These are phyloP conservation scores for Troides oblongomaculatus DNA, from an alignment of 2,888 invertebrate species.

Conservation along the genomic window DNA sequence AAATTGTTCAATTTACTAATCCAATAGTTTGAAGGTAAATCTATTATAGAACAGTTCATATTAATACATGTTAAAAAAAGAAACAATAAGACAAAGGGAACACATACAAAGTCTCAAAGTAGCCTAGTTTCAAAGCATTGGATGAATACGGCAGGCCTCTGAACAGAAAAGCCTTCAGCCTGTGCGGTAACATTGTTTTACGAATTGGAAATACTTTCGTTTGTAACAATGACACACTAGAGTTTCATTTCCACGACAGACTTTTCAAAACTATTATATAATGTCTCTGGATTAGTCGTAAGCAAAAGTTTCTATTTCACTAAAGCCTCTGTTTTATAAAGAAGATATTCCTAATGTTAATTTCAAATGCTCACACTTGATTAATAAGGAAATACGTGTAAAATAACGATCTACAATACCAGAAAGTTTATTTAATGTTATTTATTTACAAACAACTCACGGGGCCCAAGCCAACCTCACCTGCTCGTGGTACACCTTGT, in stretches of 20 bases:
- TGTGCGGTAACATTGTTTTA: conserved; percentile 2
- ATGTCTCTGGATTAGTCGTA: not conserved
- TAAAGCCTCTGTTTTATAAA: no score
- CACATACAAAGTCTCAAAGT: not conserved
- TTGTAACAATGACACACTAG: not conserved
- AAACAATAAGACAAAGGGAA: not conserved
- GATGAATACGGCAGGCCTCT: conserved; percentile 1
- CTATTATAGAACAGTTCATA: no score
- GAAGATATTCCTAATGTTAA: not conserved
- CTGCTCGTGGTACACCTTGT: no score
- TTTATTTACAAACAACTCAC: no score
- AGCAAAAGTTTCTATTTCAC: not conserved
- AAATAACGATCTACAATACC: no score
- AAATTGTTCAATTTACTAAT: no score
- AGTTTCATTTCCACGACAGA: not conserved
- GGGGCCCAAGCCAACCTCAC: no score
- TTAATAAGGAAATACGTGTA: no score
- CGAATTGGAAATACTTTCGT: not conserved
- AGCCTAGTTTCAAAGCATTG: not conserved
- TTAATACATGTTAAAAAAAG: not conserved
- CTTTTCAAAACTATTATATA: not conserved
- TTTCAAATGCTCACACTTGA: no score
- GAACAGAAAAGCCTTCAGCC: not conserved
- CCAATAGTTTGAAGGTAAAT: no score
- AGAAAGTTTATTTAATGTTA: no score